Evolutionary conservation across 1,140 invertebrate species (phyloP).

Genomic region (Drosophila trapezifrons): DNA sequence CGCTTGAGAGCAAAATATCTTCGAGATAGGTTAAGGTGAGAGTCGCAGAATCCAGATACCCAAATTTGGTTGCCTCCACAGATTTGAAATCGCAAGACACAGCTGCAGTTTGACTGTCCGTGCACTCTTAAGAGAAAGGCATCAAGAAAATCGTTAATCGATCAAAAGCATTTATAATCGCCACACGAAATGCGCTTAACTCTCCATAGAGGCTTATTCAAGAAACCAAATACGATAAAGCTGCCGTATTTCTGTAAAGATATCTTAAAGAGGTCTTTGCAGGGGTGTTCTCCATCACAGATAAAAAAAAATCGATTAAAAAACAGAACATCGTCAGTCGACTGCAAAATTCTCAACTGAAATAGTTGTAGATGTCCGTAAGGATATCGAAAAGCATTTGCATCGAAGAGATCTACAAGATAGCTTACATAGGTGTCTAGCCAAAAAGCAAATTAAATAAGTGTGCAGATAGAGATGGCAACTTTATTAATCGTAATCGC

Average conservation of each 20-base stretch:
- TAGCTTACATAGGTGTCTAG: background rate
- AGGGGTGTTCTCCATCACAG: too few species aligned
- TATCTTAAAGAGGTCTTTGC: background rate
- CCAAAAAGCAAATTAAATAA: background rate
- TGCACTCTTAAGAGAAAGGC: background rate
- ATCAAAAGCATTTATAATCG: conserved; percentile 16
- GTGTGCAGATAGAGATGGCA: background rate
- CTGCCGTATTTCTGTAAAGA: background rate
- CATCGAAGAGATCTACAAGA: background rate
- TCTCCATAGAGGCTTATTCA: background rate
- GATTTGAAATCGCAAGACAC: background rate
- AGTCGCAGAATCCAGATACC: too few species aligned
- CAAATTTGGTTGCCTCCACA: conserved; percentile 1
- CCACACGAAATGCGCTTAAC: background rate
- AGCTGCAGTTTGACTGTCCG: conserved; percentile 11
- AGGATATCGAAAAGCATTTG: background rate
- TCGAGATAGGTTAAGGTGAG: background rate
- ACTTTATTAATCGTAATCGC: background rate
- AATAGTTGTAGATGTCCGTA: too few species aligned
- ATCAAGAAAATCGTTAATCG: conserved; percentile 3
- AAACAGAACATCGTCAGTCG: too few species aligned
- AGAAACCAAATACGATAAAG: background rate
- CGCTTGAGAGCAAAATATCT: background rate
- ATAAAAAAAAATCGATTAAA: background rate
- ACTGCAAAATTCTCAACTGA: background rate